These are phyloP conservation scores for Monodelphis domestica DNA, from an alignment of 2,797 vertebrate genomes.

Conservation along the genomic window DNA sequence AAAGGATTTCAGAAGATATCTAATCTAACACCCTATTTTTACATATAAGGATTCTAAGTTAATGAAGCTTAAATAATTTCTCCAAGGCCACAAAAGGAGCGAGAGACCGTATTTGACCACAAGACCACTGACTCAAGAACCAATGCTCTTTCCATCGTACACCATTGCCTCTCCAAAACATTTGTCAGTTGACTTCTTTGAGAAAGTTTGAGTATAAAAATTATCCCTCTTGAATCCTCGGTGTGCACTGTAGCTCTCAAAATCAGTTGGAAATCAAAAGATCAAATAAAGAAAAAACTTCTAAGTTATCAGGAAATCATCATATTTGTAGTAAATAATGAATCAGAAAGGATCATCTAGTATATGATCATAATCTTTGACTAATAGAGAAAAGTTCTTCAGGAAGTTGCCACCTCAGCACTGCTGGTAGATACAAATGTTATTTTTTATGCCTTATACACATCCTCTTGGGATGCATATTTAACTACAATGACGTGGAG, in stretches of 20 bases:
- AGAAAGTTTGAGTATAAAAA: background rate
- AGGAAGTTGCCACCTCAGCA: background rate
- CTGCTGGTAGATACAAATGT: background rate
- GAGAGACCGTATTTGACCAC: background rate
- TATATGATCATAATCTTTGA: background rate
- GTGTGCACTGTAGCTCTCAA: background rate
- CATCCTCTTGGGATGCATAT: slow-evolving; percentile 12
- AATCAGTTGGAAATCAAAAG: background rate
- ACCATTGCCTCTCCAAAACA: background rate
- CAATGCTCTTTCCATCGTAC: background rate
- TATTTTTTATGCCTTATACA: background rate
- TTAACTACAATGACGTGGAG: slow-evolving; percentile 32
- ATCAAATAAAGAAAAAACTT: background rate
- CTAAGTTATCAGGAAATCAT: background rate
- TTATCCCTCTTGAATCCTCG: background rate
- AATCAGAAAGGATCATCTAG: background rate
- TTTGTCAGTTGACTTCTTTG: background rate
- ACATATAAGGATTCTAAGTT: background rate
- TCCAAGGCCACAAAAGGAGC: too few relatives aligned
- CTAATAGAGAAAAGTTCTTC: slow-evolving; percentile 19
- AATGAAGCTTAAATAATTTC: background rate
- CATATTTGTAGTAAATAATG: background rate
- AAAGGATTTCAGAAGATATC: background rate
- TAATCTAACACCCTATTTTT: background rate
- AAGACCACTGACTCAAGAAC: background rate